Conservation (phyloP, 2,888 invertebrate species). For the Cerceris ruficornis region DNA sequence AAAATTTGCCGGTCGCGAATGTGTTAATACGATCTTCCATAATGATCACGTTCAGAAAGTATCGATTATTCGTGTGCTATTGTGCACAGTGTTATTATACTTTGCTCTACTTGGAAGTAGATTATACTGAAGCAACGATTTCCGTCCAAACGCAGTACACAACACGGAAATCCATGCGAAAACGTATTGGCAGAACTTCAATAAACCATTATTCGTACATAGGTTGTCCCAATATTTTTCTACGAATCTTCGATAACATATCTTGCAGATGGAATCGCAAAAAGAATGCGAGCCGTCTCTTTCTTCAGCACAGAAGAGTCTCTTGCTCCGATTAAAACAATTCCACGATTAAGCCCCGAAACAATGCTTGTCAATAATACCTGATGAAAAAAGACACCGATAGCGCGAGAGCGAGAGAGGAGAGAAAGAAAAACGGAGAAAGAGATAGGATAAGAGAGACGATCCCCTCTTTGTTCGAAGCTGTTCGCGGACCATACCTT, state of each 20-base stretch:
- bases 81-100: too few relatives aligned
- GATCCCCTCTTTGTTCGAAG: constrained; percentile 59
- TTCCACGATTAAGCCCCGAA: constrained; percentile 20
- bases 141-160: too few relatives aligned
- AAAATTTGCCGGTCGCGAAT: too few relatives aligned
- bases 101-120: too few relatives aligned
- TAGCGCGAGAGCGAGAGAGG: not conserved
- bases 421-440: constrained; percentile 15
- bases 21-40: too few relatives aligned
- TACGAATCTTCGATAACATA: not conserved
- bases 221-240: too few relatives aligned
- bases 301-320: not conserved
- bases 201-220: too few relatives aligned
- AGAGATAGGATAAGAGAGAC: constrained; percentile 31
- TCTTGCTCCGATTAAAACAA: constrained; percentile 40
- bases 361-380: constrained; percentile 62
- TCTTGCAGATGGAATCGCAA: not conserved
- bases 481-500: constrained; percentile 62
- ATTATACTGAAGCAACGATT: too few relatives aligned
- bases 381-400: constrained; percentile 10
- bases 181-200: too few relatives aligned
- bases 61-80: too few relatives aligned
- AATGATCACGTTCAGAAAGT: too few relatives aligned
- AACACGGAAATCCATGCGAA: too few relatives aligned
- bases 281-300: not conserved